Evolutionary conservation across 2,113 vertebrate species (phyloP).

Genomic region (Periophthalmodon schlosseri): DNA sequence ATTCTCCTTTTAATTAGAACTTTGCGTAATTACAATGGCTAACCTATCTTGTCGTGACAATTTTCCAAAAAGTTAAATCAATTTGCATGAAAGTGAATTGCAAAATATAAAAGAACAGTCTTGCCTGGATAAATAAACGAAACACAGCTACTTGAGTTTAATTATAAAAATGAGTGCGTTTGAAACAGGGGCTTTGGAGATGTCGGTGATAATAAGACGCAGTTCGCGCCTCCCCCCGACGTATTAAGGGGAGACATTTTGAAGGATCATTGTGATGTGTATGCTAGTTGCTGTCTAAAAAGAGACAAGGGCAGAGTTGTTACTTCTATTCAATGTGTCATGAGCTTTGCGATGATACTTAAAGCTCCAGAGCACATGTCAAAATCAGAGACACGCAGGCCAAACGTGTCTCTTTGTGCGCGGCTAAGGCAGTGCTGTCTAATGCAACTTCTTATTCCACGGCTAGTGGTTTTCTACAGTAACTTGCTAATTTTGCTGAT

Average conservation of each 20-base stretch:
- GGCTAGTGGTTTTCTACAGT: neutral
- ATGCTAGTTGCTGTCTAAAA: slow-evolving; percentile 5
- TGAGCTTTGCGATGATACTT: slow-evolving; percentile 11
- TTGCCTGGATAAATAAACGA: slow-evolving; percentile 68
- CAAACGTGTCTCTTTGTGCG: neutral
- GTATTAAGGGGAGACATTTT: slow-evolving; percentile 25
- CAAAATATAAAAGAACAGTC: slow-evolving; percentile 44
- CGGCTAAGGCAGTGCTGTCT: neutral
- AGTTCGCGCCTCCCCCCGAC: slow-evolving; percentile 31
- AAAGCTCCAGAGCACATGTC: slow-evolving; percentile 17
- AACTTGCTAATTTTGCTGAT: neutral
- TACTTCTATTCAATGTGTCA: slow-evolving; percentile 16
- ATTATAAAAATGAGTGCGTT: slow-evolving; percentile 67
- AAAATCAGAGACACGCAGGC: neutral
- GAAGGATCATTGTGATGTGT: slow-evolving; percentile 28
- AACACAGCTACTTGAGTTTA: slow-evolving; percentile 68
- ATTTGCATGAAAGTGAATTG: slow-evolving; percentile 69
- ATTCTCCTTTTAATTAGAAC: slow-evolving; percentile 77
- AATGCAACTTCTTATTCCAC: neutral
- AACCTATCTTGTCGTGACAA: slow-evolving; percentile 75
- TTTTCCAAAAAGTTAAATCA: slow-evolving; percentile 74
- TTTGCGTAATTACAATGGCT: slow-evolving; percentile 67
- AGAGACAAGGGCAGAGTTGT: neutral
- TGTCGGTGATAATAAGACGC: slow-evolving; percentile 54
- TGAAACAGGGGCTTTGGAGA: slow-evolving; percentile 71